Conservation (phyloP, 2,888 invertebrate genomes). For the Rhagonycha lutea region DNA sequence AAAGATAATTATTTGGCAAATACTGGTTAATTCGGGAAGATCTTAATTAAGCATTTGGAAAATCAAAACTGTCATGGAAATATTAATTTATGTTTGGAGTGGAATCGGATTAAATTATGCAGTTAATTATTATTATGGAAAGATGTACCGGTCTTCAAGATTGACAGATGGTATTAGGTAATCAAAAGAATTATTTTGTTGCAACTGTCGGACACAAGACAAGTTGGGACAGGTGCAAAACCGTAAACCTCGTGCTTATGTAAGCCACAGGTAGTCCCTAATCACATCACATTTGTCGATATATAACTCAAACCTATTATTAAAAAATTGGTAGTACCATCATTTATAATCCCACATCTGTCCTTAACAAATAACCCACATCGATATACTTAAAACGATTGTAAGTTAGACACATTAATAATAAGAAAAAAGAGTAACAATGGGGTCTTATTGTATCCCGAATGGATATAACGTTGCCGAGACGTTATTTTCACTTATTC, state of each 20-base stretch:
- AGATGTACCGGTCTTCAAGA: constrained; percentile 1
- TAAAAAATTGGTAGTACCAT: constrained; percentile 15
- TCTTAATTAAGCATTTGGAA: background rate
- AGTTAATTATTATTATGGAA: background rate
- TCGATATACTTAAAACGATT: background rate
- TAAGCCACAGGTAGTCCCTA: constrained; percentile 12
- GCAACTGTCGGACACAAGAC: constrained; percentile 15
- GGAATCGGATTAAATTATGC: background rate
- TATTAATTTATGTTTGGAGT: background rate
- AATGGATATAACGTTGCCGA: background rate
- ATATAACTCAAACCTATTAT: constrained; percentile 19
- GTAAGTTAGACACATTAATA: background rate
- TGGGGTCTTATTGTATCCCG: background rate
- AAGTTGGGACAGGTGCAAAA: constrained; percentile 18
- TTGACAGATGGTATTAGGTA: constrained; percentile 23
- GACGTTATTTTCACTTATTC: background rate
- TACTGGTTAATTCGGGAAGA: background rate
- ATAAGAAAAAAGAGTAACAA: background rate
- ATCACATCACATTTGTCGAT: constrained; percentile 14
- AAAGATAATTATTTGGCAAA: background rate
- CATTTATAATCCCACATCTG: background rate
- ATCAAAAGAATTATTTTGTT: constrained; percentile 16
- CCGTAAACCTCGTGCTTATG: constrained; percentile 3
- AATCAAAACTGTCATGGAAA: background rate
- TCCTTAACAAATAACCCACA: background rate